A percentile compares a stretch with the other conserved stretches of the same genome.
Evolutionary conservation across 2,113 vertebrate genomes (phyloP).

Genomic region (Platysternon megacephalum): DNA sequence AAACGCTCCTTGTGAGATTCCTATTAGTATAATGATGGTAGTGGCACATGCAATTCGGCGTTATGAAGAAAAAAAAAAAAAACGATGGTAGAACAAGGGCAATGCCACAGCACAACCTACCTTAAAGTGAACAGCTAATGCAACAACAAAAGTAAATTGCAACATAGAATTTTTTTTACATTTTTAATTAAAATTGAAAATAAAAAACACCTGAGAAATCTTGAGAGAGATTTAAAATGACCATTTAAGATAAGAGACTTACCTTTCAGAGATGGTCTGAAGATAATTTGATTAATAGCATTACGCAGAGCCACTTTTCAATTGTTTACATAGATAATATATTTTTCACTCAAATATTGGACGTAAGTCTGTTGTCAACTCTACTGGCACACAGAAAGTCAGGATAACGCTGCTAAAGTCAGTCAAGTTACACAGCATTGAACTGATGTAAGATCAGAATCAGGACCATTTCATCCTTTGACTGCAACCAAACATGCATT

Average conservation of each 20-base stretch:
- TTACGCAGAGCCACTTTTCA: background rate
- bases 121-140: background rate
- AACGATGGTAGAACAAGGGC: too few species aligned
- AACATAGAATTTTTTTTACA: background rate
- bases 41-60: background rate
- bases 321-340: conserved; percentile 15
- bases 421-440: background rate
- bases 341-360: background rate
- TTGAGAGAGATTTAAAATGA: conserved; percentile 6
- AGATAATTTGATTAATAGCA: background rate
- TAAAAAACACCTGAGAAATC: background rate
- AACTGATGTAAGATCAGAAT: conserved; percentile 3
- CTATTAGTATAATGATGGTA: too few species aligned
- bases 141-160: background rate
- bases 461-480: background rate
- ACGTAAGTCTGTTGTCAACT: background rate
- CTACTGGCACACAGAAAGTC: background rate
- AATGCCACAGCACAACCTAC: background rate
- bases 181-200: background rate
- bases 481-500: background rate
- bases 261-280: background rate
- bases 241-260: background rate
- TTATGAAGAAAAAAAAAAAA: background rate
- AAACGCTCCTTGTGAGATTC: too few species aligned
- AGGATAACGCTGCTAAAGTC: background rate